Evolutionary conservation across 1,140 invertebrate genomes (phyloP), one percentile per base, ranked within the genome.

Genomic region (Solenopsis fugax): DNA sequence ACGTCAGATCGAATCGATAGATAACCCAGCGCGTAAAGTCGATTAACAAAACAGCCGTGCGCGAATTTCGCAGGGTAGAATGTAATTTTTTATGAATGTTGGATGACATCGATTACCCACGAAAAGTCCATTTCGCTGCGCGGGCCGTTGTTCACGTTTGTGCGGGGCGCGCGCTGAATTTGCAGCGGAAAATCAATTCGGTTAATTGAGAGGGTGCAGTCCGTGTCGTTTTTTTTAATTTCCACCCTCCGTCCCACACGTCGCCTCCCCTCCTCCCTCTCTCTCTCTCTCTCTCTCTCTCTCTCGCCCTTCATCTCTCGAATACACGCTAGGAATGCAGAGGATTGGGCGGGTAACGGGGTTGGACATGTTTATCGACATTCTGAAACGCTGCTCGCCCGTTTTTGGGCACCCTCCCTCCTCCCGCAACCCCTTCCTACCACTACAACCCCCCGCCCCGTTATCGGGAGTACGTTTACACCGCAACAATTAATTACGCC

Each of bases 331-430:
- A 84, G 91, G 92, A 92, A 93, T 93, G 89, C 90, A 88, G 80
- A 84, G 91, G 87, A 91, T 92, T 90, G 92, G 89, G 87, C 85
- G 89, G 91, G 87, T 89, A 90, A 92, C 87, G 73, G 76, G 87
- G 87, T 88, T 87, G 87, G 91, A 87, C 90, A 90, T 93, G 92
- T 93, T 93, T 93, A 93, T 93, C 92, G 92, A 93, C 90, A 93
- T 93, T 93, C 92, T 91, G 88, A 90, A 91, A 91, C 76, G 90
- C 73, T 72, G 87, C 80, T 73, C 58, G 86, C 58, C 86, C 88
- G 87, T 89, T 91, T 91, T 91, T 88, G 76, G 87, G 65, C 81
- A 87, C 85, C 84, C 52, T 71, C 67, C 80, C 45, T 29, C 29
- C 29, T 29, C 29, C 2, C 56, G 16, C 54, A 41, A 82, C 21